Evolutionary conservation across 2,888 invertebrate genomes (phyloP), one percentile per base, ranked within the genome.

Genomic region (Baronia brevicornis): DNA sequence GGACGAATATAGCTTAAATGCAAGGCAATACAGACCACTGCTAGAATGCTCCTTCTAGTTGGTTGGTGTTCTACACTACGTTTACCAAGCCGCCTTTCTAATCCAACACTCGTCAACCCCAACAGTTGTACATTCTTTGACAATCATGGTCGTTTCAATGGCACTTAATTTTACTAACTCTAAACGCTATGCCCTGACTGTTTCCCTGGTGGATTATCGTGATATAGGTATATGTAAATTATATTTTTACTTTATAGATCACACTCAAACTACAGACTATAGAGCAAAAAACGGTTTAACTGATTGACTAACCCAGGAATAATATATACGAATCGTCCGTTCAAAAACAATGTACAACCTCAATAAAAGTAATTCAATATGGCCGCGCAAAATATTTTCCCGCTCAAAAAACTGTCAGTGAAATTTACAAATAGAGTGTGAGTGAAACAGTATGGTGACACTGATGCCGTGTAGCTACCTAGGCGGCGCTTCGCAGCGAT

Each of bases 391-490:
- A 65, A 70, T 65, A 65, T 46, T 66, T 59, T 61, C 50, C 57
- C 65, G 61, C 66, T 56, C 61, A 66, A 70, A 72, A 51, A 64
- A 67, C 78, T 78, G 73, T 73, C 66, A 68, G 78, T 74, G 80
- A 72, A 63, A 59, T 63, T 67, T 42, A 47, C 46, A 47, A 60
- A 61, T 58, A 59, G 62, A 58, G 67, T 58, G 63, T 56, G 54
- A 44, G 57, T 52, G 56, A 56, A 58, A 54, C 64, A 75, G 64
- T 64, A 88, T 88, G 88, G 88, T 88, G 85, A 88, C 88, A 59
- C 84, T 88, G 80, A 88, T 88, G 88, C 88, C 88, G 73, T 88
- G 88, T 75, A 87, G 86, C 73, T 88, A 86, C 78, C 77, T 88
- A 63, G 86, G 86, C 67, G 79, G 85, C 45, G 78, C 84, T 54